Conservation (phyloP, 2,888 invertebrate genomes). For the Parnassius orleans region DNA sequence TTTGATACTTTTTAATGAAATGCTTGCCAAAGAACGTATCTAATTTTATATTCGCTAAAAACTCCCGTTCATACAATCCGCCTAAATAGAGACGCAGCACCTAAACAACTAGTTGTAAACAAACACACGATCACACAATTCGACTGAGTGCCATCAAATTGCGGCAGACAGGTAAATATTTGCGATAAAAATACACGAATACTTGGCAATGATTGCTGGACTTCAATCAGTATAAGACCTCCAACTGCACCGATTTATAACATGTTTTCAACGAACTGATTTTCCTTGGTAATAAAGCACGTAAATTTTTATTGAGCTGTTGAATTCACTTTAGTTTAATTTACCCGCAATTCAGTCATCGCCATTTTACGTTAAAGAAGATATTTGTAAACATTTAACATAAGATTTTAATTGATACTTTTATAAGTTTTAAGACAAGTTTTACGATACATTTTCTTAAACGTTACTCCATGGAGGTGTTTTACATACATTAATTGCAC, state of each 20-base stretch:
- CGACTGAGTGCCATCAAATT: conserved; percentile 52
- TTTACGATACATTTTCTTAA: no score
- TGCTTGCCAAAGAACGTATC: conserved; percentile 59
- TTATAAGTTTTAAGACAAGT: no score
- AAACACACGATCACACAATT: conserved; percentile 43
- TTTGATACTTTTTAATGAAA: conserved; percentile 45
- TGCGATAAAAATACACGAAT: conserved; percentile 69
- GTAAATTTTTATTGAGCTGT: conserved; percentile 11
- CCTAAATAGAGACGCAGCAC: conserved; percentile 49
- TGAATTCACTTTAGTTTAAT: background rate
- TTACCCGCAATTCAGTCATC: background rate
- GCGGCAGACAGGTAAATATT: conserved; percentile 71
- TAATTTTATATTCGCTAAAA: conserved; percentile 58
- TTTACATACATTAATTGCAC: no score
- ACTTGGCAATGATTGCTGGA: conserved; percentile 71
- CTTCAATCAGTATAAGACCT: conserved; percentile 65
- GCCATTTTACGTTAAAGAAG: no score
- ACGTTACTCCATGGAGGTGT: no score
- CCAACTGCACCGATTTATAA: conserved; percentile 61
- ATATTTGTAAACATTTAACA: no score
- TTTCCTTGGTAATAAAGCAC: conserved; percentile 46
- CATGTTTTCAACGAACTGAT: conserved; percentile 53
- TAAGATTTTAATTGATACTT: no score
- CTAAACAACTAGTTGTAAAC: conserved; percentile 37
- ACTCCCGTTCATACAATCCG: conserved; percentile 45